These are phyloP conservation scores for Scaptomyza pallida DNA, from an alignment of 1,140 invertebrate species.

Conservation along the genomic window DNA sequence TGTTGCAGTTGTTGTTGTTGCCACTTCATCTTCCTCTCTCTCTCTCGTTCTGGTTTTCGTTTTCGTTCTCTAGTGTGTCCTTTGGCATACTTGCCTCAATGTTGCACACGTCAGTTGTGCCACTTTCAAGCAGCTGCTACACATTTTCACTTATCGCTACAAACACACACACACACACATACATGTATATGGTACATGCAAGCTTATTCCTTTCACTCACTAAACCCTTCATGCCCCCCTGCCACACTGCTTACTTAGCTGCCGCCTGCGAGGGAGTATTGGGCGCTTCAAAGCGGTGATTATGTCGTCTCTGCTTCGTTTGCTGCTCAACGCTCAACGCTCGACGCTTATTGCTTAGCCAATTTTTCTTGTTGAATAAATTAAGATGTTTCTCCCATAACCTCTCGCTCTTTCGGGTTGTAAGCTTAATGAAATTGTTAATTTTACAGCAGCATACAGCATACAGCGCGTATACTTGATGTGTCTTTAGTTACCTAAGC, in stretches of 20 bases:
- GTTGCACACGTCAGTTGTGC: constrained; percentile 65
- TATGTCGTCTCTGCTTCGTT: constrained; percentile 57
- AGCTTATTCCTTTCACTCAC: neutral
- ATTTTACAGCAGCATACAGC: constrained; percentile 50
- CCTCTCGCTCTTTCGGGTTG: neutral
- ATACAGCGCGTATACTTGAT: constrained; percentile 73
- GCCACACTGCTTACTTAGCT: constrained; percentile 43
- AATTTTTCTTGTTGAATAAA: constrained; percentile 68
- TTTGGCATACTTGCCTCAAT: constrained; percentile 48
- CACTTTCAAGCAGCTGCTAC: constrained; percentile 47
- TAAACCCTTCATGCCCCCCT: neutral
- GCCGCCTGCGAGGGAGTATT: constrained; percentile 58
- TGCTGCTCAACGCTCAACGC: constrained; percentile 4
- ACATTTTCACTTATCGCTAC: constrained; percentile 38
- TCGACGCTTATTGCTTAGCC: constrained; percentile 33
- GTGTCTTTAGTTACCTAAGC: constrained; percentile 52
- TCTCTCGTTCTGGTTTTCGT: constrained; percentile 2
- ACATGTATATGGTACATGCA: no score
- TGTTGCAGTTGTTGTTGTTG: constrained; percentile 20
- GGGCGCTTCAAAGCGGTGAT: constrained; percentile 73
- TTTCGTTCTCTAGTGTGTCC: constrained; percentile 7
- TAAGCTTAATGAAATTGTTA: constrained; percentile 76
- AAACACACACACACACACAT: constrained; percentile 8
- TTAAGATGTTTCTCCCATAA: constrained; percentile 49
- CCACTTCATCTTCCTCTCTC: constrained; percentile 78